Conservation (phyloP, 2,113 vertebrate species). For the Macroglossus sobrinus region DNA sequence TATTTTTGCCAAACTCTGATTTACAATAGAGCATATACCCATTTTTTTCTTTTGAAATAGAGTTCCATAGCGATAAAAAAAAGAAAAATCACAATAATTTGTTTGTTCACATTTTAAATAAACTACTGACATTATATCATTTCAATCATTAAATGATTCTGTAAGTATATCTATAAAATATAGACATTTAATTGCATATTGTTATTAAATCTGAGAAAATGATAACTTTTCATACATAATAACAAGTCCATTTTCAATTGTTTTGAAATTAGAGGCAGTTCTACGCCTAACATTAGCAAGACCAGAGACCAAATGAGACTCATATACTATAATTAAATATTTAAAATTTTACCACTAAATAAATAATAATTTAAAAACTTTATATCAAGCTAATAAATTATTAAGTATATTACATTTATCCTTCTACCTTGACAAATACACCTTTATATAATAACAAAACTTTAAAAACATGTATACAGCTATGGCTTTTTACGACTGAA, state of each 20-base stretch:
- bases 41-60: not conserved
- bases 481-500: not conserved
- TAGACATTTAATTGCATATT: not conserved
- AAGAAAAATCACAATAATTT: not conserved
- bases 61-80: not conserved
- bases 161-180: not conserved
- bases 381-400: not conserved
- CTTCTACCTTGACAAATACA: not conserved
- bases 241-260: not conserved
- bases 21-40: not conserved
- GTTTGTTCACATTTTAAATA: not conserved
- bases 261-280: not conserved
- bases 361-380: constrained; percentile 9
- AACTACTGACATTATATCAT: not conserved
- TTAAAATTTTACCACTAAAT: not conserved
- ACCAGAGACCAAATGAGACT: not conserved
- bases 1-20: not conserved
- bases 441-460: not conserved
- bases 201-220: not conserved
- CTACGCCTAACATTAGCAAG: not conserved
- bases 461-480: not conserved
- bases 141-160: not conserved
- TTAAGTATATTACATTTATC: not conserved
- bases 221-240: not conserved
- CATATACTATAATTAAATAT: constrained; percentile 14